phyloP scores from a whole-genome alignment of 2,797 vertebrate genomes.

The Neosilurus mollespiculum region DNA sequence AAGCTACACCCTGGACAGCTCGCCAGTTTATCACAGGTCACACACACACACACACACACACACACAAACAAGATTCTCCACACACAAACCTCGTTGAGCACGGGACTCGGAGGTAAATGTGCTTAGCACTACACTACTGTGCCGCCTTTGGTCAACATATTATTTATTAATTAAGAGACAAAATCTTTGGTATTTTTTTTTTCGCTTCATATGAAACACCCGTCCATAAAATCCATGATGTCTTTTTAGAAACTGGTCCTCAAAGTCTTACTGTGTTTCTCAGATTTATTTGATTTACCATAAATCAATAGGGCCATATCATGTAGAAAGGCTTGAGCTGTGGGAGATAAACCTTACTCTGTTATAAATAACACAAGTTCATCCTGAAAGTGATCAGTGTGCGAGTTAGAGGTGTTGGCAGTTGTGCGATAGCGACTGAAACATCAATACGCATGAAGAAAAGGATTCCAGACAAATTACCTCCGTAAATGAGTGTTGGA shows the following conservation, averaged over 20 bases:
- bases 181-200: neutral
- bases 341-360: neutral
- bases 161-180: neutral
- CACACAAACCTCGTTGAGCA: no score
- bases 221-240: neutral
- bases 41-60: no score
- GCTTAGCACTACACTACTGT: no score
- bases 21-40: no score
- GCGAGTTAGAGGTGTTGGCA: neutral
- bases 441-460: slow-evolving; percentile 25
- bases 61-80: no score
- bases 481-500: slow-evolving; percentile 28
- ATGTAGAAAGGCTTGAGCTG: slow-evolving; percentile 1
- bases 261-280: neutral
- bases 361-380: slow-evolving; percentile 16
- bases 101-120: no score
- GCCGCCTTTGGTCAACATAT: neutral
- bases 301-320: neutral
- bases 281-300: neutral
- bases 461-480: slow-evolving; percentile 47
- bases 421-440: neutral
- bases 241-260: neutral
- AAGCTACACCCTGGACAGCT: no score
- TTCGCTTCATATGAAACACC: no score
- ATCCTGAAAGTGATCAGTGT: slow-evolving; percentile 1